Base-by-base conservation (phyloP, 1,140 invertebrate species). In the Idris sp. region DNA sequence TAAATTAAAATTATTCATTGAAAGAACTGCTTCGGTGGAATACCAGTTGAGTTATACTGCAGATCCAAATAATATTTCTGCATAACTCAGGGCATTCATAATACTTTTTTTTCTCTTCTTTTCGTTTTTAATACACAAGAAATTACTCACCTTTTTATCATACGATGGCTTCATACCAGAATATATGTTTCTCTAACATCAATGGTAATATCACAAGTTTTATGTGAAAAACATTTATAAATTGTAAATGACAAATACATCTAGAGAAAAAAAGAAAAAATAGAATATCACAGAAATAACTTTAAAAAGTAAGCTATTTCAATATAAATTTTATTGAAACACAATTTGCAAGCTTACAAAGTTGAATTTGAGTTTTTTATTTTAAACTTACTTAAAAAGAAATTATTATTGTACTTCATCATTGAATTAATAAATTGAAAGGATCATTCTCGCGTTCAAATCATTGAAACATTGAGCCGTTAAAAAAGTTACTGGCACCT, bases 401-500 rank as follows among this genome's bases (percentile, higher is more conserved):
- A 5, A 10, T 10, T 15, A 4, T 46, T 46, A 28, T 36, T 14
- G 41, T 16, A 31, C 18, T 9, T 28, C 19, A 18, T 25, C 16
- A 26, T 25, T 9, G 22, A 9, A 18, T 14, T 9, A 11, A 48
- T 15, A 16, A 36, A 13, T 36, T 11, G 4, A 19, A 40, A 30
- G 4, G 1, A 40, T 4, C 22, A 10, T 14, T 33, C 26, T 15
- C 16, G 15, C 7, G 0, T 51, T 31, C 5, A 2, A 19, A 36
- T 36, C 13, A 28, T 13, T 38, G 16, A 26, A 46, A 54, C 14
- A 30, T 53, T 15, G 16, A 54, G 11, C 7, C 28, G 19, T 49
- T 53, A 33, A 46, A 65, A 59, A 65, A 61, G 46, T 58, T 28
- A 65, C 38, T 41, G 69, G 61, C 59, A n/a, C 48, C 44, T 51